Evolutionary conservation across 2,888 invertebrate genomes (phyloP).

Genomic region (Apoda limacodes): DNA sequence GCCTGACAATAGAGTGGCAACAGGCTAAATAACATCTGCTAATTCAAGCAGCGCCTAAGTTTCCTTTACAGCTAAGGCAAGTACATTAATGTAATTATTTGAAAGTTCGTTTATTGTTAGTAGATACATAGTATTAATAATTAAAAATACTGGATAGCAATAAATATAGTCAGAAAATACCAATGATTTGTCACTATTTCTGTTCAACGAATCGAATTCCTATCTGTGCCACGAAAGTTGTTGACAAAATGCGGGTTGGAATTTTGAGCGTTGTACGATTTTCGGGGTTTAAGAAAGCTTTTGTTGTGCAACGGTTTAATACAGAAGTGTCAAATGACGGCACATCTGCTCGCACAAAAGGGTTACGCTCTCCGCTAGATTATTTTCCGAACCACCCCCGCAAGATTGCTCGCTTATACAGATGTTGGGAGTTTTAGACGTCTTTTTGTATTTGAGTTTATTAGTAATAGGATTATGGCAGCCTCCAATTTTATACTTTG

Average conservation of each 20-base stretch:
- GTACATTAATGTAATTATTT: too few relatives aligned
- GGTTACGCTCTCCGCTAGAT: slow-evolving; percentile 59
- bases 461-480: too few relatives aligned
- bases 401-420: slow-evolving; percentile 65
- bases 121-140: too few relatives aligned
- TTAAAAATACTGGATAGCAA: too few relatives aligned
- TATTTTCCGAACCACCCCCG: slow-evolving; percentile 67
- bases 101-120: too few relatives aligned
- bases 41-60: too few relatives aligned
- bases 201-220: not conserved
- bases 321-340: slow-evolving; percentile 71
- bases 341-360: slow-evolving; percentile 68
- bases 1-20: too few relatives aligned
- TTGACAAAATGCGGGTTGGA: slow-evolving; percentile 59
- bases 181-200: not conserved
- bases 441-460: slow-evolving; percentile 30
- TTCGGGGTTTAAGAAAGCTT: slow-evolving; percentile 66
- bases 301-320: slow-evolving; percentile 70
- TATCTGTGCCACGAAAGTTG: too few relatives aligned
- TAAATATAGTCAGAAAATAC: too few relatives aligned
- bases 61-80: too few relatives aligned
- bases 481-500: too few relatives aligned
- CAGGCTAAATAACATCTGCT: too few relatives aligned
- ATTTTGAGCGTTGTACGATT: slow-evolving; percentile 61
- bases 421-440: slow-evolving; percentile 43